phyloP scores from a whole-genome alignment of 1,140 invertebrate species.

The Cydia amplana region DNA sequence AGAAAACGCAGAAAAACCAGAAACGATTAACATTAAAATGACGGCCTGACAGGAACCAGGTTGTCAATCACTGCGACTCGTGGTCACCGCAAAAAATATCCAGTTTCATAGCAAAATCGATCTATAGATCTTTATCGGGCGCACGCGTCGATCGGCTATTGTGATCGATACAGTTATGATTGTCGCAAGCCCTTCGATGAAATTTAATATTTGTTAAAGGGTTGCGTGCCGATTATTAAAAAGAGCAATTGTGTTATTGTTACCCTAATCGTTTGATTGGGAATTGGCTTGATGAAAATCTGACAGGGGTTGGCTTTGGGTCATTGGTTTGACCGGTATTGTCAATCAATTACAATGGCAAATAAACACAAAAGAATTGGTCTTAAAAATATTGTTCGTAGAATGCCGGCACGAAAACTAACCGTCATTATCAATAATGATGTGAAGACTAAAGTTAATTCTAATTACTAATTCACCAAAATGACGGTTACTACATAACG shows the following conservation, averaged over 20 bases:
- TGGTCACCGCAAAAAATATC: slow-evolving; percentile 57
- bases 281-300: slow-evolving; percentile 27
- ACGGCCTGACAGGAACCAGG: background rate
- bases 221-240: slow-evolving; percentile 43
- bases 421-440: background rate
- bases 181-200: slow-evolving; percentile 57
- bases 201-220: slow-evolving; percentile 66
- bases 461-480: background rate
- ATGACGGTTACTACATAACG: slow-evolving; percentile 31
- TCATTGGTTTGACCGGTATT: slow-evolving; percentile 12
- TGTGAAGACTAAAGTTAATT: background rate
- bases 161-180: slow-evolving; percentile 63
- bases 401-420: background rate
- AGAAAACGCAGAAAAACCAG: slow-evolving; percentile 20
- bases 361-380: background rate
- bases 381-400: background rate
- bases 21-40: slow-evolving; percentile 31
- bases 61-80: slow-evolving; percentile 25
- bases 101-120: slow-evolving; percentile 54
- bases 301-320: slow-evolving; percentile 14
- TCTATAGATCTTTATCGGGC: slow-evolving; percentile 54
- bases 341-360: slow-evolving; percentile 10
- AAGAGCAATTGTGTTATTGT: slow-evolving; percentile 52
- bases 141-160: slow-evolving; percentile 64
- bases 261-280: slow-evolving; percentile 37